Evolutionary conservation across 2,797 vertebrate species (phyloP), one percentile per base, ranked within the genome.

Genomic region (Hephaestus fuliginosus): DNA sequence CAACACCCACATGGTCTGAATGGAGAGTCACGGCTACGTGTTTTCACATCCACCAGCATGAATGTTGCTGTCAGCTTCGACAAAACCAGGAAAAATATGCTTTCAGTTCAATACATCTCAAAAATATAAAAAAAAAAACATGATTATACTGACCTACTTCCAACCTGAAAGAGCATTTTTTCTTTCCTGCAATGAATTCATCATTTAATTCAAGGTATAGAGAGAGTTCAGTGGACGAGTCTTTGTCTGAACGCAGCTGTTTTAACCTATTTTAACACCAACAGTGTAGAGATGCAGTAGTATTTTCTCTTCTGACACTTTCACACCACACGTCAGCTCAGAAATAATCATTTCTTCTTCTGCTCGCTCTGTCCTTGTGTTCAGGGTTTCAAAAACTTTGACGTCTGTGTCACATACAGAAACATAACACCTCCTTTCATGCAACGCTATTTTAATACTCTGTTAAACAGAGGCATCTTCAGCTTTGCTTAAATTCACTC

Each of bases 361-460:
- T 39, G n/a, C 41, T 65, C 44, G 12, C 39, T 30, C 28, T 11
- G 43, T 36, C 15, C 20, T 61, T 41, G n/a, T 61, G 9, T 22
- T 74, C 39, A 33, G 2, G 14, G 58, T 51, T 39, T 61, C 13
- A 73, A 49, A 63, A 30, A 7, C 25, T 2, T 14, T 7, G 2
- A n/a, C 52, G 25, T 12, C 2, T 67, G 65, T 66, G 25, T 58
- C 44, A 18, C 20, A 70, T 36, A 36, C 20, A 51, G 62, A 41
- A 20, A 8, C n/a, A 28, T 39, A 20, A 13, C 73, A 33, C 61
- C n/a, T 72, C 56, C 9, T 62, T 48, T 60, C 53, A 71, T 3
- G 3, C 49, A 41, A 22, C 22, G 25, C 22, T 56, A 51, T 82
- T 73, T 77, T 17, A 58, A 52, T 58, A 28, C 74, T 52, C 64